These are phyloP conservation scores for Meloidogyne hapla DNA, from an alignment of 1,140 invertebrate species.

Conservation along the genomic window DNA sequence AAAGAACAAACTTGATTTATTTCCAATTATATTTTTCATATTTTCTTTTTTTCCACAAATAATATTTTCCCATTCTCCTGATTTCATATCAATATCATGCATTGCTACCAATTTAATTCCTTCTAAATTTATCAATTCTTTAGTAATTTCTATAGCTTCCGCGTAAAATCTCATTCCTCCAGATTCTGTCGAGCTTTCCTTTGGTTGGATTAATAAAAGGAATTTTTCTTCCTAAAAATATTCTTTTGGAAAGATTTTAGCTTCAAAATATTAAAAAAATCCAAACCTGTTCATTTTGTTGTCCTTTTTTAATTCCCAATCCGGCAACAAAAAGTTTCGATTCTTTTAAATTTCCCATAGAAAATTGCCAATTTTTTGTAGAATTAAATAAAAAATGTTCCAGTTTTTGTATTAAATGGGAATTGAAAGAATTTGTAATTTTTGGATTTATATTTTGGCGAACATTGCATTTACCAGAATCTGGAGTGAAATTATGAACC, in stretches of 20 bases:
- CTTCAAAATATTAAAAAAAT: conserved; percentile 6
- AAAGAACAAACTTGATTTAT: background rate
- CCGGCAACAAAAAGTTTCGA: conserved; percentile 26
- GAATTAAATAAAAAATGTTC: conserved; percentile 29
- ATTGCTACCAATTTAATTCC: conserved; percentile 19
- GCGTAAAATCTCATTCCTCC: conserved; percentile 14
- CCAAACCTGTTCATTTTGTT: conserved; percentile 1
- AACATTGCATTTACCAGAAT: conserved; percentile 25
- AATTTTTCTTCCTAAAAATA: conserved; percentile 31
- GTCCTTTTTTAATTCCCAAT: background rate
- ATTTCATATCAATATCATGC: conserved; percentile 39
- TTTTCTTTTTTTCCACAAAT: conserved; percentile 29
- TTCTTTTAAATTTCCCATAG: conserved; percentile 14
- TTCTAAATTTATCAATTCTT: background rate
- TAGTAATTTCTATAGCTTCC: conserved; percentile 15
- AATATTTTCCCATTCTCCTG: conserved; percentile 36
- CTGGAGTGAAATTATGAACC: conserved; percentile 50
- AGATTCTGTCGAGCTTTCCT: background rate
- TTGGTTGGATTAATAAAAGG: conserved; percentile 30
- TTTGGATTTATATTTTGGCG: background rate
- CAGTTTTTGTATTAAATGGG: conserved; percentile 18
- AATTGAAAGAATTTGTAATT: conserved; percentile 35
- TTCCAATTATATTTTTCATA: conserved; percentile 4
- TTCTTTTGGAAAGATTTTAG: background rate
- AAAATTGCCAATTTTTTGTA: conserved; percentile 3